Evolutionary conservation across 37 sponge, comb jelly and placozoan species (phyloP).

Genomic region (Oopsacas minuta): DNA sequence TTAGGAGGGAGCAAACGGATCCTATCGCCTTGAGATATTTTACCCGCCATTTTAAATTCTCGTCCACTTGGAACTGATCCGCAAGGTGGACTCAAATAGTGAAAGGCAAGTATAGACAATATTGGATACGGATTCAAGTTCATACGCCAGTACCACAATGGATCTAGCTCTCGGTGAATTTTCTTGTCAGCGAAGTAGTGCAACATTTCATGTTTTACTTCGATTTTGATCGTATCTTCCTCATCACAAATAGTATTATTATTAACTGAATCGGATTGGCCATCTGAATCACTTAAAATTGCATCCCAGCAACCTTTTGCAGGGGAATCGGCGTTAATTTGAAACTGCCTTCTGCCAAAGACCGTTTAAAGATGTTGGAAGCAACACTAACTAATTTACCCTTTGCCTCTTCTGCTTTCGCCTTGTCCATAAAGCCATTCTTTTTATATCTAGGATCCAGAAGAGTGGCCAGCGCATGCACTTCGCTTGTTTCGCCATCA

Average conservation of each 20-base stretch:
- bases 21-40: background rate
- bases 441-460: conserved; percentile 14
- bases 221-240: background rate
- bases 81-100: conserved; percentile 1
- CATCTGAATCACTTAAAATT: conserved; percentile 14
- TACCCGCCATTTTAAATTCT: background rate
- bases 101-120: conserved; percentile 5
- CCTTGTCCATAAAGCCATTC: conserved; percentile 2
- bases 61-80: conserved; percentile 15
- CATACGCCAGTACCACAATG: conserved; percentile 15
- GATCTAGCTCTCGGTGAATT: background rate
- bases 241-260: background rate
- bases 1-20: conserved; percentile 5
- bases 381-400: background rate
- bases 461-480: conserved; percentile 3
- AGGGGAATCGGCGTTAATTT: background rate
- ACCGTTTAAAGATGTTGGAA: background rate
- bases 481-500: background rate
- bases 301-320: background rate
- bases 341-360: background rate
- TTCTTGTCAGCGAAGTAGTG: background rate
- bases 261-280: background rate
- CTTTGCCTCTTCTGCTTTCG: background rate
- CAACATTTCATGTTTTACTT: background rate
- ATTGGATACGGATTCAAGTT: background rate